Percentiles rank a stretch among this genome's conserved stretches.
Conservation (phyloP, 2,888 invertebrate genomes). For the Chelonus formosanus region DNA sequence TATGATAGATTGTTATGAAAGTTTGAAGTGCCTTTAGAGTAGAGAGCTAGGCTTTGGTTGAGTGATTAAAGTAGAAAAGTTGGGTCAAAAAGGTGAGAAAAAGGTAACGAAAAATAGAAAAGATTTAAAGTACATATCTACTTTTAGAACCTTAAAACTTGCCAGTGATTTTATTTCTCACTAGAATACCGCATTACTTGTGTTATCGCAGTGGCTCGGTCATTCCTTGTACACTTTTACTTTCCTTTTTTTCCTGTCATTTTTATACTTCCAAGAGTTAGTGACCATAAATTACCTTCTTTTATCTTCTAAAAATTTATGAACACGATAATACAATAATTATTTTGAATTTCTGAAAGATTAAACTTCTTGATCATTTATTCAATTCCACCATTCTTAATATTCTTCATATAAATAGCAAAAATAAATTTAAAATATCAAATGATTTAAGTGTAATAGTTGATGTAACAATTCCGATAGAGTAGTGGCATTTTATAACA, state of each 20-base stretch:
- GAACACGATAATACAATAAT: too few species aligned
- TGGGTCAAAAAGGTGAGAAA: slow-evolving; percentile 14
- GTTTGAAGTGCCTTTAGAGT: too few species aligned
- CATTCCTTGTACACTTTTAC: slow-evolving; percentile 29
- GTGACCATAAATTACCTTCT: slow-evolving; percentile 24
- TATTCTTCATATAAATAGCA: too few species aligned
- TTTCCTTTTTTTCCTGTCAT: slow-evolving; percentile 17
- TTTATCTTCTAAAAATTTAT: slow-evolving; percentile 12
- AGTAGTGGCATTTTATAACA: too few species aligned
- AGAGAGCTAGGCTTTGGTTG: neutral
- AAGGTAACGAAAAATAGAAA: neutral
- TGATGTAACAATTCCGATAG: too few species aligned
- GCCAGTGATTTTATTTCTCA: slow-evolving; percentile 39
- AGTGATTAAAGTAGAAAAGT: slow-evolving; percentile 14
- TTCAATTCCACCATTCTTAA: neutral
- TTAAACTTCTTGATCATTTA: neutral
- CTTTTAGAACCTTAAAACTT: slow-evolving; percentile 20
- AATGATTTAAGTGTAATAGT: too few species aligned
- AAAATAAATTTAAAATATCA: too few species aligned
- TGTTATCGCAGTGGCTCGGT: slow-evolving; percentile 35
- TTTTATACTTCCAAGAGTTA: slow-evolving; percentile 28
- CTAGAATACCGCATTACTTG: slow-evolving; percentile 34
- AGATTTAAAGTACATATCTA: slow-evolving; percentile 4
- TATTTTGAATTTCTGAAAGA: too few species aligned
- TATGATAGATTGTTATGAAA: too few species aligned